Evolutionary conservation across 2,888 invertebrate species (phyloP).

Genomic region (Argyresthia albistria): DNA sequence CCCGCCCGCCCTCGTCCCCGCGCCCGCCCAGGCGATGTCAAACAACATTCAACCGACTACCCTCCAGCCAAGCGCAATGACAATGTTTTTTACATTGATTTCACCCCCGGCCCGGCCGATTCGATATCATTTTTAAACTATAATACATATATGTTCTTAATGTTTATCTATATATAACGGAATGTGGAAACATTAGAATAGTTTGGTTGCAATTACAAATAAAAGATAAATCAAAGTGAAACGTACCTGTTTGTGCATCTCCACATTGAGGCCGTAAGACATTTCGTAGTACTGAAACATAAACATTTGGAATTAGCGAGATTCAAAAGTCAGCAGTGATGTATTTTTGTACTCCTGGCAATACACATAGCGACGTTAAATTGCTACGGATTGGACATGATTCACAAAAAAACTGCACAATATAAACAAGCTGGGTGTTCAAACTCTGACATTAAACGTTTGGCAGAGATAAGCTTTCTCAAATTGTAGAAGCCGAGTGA

Average conservation of each 20-base stretch:
- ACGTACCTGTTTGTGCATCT: conserved; percentile 97
- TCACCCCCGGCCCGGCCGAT: conserved; percentile 27
- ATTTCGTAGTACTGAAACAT: conserved; percentile 97
- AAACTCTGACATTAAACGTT: conserved; percentile 42
- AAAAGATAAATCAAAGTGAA: conserved; percentile 11
- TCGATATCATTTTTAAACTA: conserved; percentile 19
- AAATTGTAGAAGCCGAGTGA: conserved; percentile 62
- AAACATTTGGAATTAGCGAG: conserved; percentile 27
- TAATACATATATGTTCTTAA: conserved; percentile 3
- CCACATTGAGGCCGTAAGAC: conserved; percentile 97
- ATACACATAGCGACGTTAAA: too few relatives aligned
- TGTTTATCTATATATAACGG: conserved; percentile 13
- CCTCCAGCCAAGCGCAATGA: conserved; percentile 44
- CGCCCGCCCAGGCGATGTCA: conserved; percentile 34
- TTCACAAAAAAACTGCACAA: too few relatives aligned
- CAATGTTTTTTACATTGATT: conserved; percentile 47
- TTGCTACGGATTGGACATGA: too few relatives aligned
- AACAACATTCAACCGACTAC: conserved; percentile 61
- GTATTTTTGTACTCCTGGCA: too few relatives aligned
- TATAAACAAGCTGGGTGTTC: conserved; percentile 32
- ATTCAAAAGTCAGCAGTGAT: conserved; percentile 7
- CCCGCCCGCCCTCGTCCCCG: conserved; percentile 16
- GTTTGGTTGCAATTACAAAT: conserved; percentile 6
- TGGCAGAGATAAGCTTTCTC: conserved; percentile 65
- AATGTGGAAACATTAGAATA: conserved; percentile 31